Conservation (phyloP, 2,113 vertebrate species). For the Romanogobio albipinnatus region DNA sequence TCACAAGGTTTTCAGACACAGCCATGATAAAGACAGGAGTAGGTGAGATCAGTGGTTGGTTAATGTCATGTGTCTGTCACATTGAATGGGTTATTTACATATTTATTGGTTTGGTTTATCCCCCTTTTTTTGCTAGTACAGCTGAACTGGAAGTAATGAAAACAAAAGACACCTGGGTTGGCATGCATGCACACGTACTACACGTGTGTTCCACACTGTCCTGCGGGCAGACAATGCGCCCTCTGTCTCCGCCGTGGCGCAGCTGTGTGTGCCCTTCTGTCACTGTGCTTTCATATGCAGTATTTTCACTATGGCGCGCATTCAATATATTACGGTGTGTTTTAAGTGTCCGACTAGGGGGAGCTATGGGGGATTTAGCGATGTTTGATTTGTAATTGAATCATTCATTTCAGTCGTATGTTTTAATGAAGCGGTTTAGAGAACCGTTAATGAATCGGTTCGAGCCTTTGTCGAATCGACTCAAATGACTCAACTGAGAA, state of each 20-base stretch:
- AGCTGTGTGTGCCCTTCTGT: constrained; percentile 63
- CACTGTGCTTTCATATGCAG: constrained; percentile 29
- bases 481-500: background rate
- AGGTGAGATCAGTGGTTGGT: background rate
- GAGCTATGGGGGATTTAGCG: background rate
- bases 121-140: background rate
- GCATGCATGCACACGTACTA: constrained; percentile 52
- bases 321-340: background rate
- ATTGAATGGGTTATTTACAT: no score
- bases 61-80: background rate
- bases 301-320: background rate
- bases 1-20: background rate
- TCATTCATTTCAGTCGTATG: background rate
- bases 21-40: background rate
- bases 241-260: constrained; percentile 73
- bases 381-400: background rate
- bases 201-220: constrained; percentile 44
- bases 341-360: constrained; percentile 9
- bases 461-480: background rate
- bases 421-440: background rate
- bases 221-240: constrained; percentile 68
- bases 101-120: background rate
- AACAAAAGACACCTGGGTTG: constrained; percentile 47
- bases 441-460: background rate
- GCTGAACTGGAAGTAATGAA: constrained; percentile 10